Conservation (phyloP, 2,888 invertebrate genomes). For the Unio pictorum region DNA sequence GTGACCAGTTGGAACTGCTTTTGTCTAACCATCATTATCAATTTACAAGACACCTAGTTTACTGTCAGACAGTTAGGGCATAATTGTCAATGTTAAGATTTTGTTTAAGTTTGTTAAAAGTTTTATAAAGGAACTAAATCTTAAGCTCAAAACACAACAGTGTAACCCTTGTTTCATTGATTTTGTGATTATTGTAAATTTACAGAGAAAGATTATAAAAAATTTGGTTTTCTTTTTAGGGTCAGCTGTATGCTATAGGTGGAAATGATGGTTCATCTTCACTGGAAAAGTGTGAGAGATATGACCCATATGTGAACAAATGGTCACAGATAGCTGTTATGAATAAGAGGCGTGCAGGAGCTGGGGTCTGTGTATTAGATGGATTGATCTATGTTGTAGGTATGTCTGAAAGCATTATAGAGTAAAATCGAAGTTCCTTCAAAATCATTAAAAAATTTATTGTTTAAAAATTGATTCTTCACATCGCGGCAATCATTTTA, state of each 20-base stretch:
- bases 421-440: not conserved
- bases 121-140: no score
- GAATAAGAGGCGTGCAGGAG: slow-evolving; percentile 73
- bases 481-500: not conserved
- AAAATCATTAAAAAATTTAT: not conserved
- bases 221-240: slow-evolving; percentile 41
- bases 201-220: not conserved
- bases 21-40: not conserved
- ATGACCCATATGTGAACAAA: slow-evolving; percentile 72
- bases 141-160: no score
- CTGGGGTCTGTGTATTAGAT: slow-evolving; percentile 73
- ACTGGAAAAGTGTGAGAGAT: slow-evolving; percentile 73
- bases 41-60: not conserved
- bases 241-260: slow-evolving; percentile 67
- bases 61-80: no score
- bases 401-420: slow-evolving; percentile 22
- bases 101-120: no score
- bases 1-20: not conserved
- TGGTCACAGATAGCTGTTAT: slow-evolving; percentile 72
- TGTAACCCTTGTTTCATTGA: no score
- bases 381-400: slow-evolving; percentile 72
- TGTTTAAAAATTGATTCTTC: not conserved
- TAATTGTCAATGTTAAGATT: no score
- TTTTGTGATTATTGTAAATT: no score
- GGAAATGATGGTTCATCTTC: slow-evolving; percentile 73